These are phyloP conservation scores for Podabrus alpinus DNA, from an alignment of 2,888 invertebrate genomes.

Conservation along the genomic window DNA sequence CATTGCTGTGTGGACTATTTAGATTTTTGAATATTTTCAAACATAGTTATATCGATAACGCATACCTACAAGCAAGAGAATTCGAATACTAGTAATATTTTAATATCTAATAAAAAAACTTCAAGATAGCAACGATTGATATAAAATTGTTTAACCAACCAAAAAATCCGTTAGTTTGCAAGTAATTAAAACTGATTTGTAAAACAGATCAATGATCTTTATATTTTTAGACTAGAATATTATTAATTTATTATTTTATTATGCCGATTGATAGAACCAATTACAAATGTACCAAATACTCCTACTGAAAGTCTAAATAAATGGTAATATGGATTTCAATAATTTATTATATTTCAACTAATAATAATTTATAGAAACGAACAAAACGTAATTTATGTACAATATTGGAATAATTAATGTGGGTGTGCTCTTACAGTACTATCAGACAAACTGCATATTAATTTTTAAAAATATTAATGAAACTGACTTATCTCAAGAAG, in stretches of 20 bases:
- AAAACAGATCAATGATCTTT: neutral
- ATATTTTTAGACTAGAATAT: neutral
- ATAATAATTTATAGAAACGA: neutral
- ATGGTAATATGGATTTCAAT: neutral
- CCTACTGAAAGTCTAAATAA: neutral
- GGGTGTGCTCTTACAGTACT: neutral
- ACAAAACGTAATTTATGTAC: neutral
- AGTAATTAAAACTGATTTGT: neutral
- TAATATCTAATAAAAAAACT: neutral
- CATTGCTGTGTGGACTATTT: too few species aligned
- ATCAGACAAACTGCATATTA: too few species aligned
- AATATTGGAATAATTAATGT: neutral
- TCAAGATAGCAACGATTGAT: neutral
- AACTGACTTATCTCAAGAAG: neutral
- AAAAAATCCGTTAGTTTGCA: constrained; percentile 2
- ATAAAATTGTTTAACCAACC: neutral
- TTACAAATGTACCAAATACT: neutral
- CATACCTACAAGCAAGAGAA: neutral
- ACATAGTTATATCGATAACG: too few species aligned
- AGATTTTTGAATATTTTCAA: too few species aligned
- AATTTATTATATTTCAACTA: neutral
- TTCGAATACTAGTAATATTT: neutral
- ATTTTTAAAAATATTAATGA: neutral
- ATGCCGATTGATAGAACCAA: neutral
- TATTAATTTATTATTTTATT: neutral